Evolutionary conservation across 2,797 vertebrate genomes (phyloP), one percentile per base, ranked within the genome.

Genomic region (Eulemur mongoz): DNA sequence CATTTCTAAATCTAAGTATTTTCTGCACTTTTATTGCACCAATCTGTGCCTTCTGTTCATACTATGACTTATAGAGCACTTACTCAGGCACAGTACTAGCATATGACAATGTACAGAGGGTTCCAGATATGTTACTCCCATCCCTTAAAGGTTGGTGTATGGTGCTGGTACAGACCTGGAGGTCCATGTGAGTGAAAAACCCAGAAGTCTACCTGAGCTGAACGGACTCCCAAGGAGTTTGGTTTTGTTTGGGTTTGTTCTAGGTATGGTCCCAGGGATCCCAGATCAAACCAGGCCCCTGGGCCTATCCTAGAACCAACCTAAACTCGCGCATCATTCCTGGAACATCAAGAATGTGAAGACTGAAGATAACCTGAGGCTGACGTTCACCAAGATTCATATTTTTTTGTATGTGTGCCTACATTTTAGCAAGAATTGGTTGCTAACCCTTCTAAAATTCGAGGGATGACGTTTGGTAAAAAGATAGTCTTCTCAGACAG

Each of bases 191-290:
- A 86, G 75, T 82, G 93, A 91, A 94, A 92, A 96, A 57, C 83
- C 91, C 67, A 92, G 97, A 97, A 96, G 97, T 92, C 95, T 22
- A 32, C 89, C 84, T 89, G 91, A 97, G 50, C 94, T 75, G 96
- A 94, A 94, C 96, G 93, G 78, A 70, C 79, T 92, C 87, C 95
- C 83, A 65, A 97, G 96, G 96, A 97, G 25, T 96, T 84, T 97
- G 86, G 94, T 97, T 96, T 95, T 97, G 97, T 98, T 98, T 97
- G 96, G 96, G 96, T 97, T 98, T 97, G 97, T 97, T 97, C 97
- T 97, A 98, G 97, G 97, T 98, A 98, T 97, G 98, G 96, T 98
- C 97, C 97, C 96, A 98, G 97, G 97, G 97, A 98, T 97, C 96
- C 97, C 97, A 97, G 97, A 98, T 98, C 95, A 96, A 98, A 98